Conservation (phyloP, 2,888 invertebrate species). For the Galeopsomyia nigrocyanea region DNA sequence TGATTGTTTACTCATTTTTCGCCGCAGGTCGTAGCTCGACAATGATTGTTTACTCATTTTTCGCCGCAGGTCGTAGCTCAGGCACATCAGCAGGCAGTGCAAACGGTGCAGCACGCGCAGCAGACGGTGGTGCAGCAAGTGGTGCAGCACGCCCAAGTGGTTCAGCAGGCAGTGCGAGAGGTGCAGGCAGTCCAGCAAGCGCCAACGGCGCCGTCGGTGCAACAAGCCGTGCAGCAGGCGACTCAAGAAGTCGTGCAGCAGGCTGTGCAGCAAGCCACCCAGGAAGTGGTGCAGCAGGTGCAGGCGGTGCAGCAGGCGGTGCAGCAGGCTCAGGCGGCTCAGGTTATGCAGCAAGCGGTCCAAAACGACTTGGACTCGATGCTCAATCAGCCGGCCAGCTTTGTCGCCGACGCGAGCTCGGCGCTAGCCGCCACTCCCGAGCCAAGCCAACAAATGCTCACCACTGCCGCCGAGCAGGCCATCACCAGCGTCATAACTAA, state of each 20-base stretch:
- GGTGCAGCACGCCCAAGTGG: slow-evolving; percentile 66
- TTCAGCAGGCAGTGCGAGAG: slow-evolving; percentile 66
- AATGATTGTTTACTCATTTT: slow-evolving; percentile 6
- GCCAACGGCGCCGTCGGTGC: slow-evolving; percentile 62
- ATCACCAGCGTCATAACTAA: slow-evolving; percentile 66
- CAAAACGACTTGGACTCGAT: slow-evolving; percentile 67
- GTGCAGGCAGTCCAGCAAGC: slow-evolving; percentile 66
- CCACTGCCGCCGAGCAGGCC: slow-evolving; percentile 65
- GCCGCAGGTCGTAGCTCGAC: slow-evolving; percentile 57
- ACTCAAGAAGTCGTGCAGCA: slow-evolving; percentile 58
- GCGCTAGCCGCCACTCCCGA: slow-evolving; percentile 65
- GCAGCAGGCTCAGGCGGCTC: slow-evolving; percentile 66
- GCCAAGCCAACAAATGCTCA: slow-evolving; percentile 63
- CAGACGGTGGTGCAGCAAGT: slow-evolving; percentile 67
- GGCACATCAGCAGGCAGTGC: slow-evolving; percentile 66
- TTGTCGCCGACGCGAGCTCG: slow-evolving; percentile 66
- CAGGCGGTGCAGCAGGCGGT: slow-evolving; percentile 67
- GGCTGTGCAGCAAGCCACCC: slow-evolving; percentile 64
- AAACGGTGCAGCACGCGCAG: slow-evolving; percentile 66
- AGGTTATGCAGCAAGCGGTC: slow-evolving; percentile 67
- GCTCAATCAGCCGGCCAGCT: slow-evolving; percentile 64
- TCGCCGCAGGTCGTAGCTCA: slow-evolving; percentile 63
- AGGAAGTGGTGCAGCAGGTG: slow-evolving; percentile 65
- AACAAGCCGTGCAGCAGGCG: slow-evolving; percentile 64
- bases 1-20: slow-evolving; percentile 3